Percentiles rank a stretch among this genome's conserved stretches.
phyloP scores from a whole-genome alignment of 2,113 vertebrate genomes.

The Trogon surrucura region DNA sequence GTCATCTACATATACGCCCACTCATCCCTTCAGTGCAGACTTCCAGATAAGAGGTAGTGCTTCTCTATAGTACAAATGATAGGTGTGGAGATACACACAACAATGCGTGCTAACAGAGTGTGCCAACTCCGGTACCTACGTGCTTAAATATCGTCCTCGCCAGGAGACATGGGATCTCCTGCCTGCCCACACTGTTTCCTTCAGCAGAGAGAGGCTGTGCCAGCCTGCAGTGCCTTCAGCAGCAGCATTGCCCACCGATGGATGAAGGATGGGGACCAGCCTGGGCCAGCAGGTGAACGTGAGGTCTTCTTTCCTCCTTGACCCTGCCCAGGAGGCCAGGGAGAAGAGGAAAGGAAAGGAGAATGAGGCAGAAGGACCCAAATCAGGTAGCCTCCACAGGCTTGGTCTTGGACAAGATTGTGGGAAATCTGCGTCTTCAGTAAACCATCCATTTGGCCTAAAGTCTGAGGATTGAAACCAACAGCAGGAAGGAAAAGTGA shows the following conservation, averaged over 20 bases:
- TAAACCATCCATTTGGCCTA: background rate
- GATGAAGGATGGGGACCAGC: background rate
- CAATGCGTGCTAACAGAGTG: background rate
- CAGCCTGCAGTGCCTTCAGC: background rate
- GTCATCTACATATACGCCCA: constrained; percentile 5
- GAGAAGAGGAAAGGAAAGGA: background rate
- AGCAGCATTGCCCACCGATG: background rate
- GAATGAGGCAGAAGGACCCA: background rate
- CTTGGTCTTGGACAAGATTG: background rate
- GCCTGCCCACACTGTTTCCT: background rate
- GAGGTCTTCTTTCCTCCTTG: background rate
- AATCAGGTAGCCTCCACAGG: background rate
- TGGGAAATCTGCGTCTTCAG: background rate
- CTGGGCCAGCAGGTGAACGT: background rate
- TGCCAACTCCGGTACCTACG: constrained; percentile 32
- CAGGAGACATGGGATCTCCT: background rate
- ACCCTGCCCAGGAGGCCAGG: background rate
- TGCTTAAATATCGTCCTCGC: background rate
- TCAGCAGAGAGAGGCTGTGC: constrained; percentile 9
- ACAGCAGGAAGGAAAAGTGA: background rate
- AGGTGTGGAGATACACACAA: constrained; percentile 37
- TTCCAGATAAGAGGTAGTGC: background rate
- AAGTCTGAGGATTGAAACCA: background rate
- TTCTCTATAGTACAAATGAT: constrained; percentile 31
- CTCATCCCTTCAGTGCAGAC: background rate